These are phyloP conservation scores for Frankliniella intonsa DNA, from an alignment of 2,888 invertebrate species.

Conservation along the genomic window DNA sequence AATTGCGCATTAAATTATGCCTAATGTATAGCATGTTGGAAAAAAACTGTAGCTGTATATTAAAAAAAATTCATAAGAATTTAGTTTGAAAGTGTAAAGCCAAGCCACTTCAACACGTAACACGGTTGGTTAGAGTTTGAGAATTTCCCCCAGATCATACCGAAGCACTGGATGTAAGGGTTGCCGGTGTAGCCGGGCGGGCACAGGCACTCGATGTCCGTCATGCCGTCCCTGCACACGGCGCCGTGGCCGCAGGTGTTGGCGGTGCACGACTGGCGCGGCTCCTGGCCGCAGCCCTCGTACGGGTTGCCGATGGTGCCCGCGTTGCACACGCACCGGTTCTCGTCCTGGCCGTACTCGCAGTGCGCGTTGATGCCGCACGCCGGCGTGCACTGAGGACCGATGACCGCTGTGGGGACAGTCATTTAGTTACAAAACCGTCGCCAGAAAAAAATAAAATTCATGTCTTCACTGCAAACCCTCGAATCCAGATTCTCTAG, in stretches of 20 bases:
- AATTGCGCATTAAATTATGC: too few species aligned
- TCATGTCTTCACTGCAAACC: conserved; percentile 7
- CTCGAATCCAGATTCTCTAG: conserved; percentile 11
- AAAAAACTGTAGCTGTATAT: too few species aligned
- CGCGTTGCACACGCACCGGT: conserved; percentile 76
- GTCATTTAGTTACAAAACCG: background rate
- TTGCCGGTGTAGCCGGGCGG: conserved; percentile 80
- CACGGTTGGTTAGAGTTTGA: too few species aligned
- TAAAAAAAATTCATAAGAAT: too few species aligned
- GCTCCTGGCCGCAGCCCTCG: conserved; percentile 68
- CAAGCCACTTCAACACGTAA: background rate
- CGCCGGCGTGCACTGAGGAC: conserved; percentile 71
- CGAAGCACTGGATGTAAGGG: conserved; percentile 78
- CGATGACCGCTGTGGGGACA: conserved; percentile 61
- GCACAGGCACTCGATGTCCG: conserved; percentile 75
- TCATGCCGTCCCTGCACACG: conserved; percentile 69
- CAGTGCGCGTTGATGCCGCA: conserved; percentile 85
- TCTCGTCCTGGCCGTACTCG: conserved; percentile 63
- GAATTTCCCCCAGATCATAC: conserved; percentile 41
- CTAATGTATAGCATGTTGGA: too few species aligned
- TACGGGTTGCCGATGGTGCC: conserved; percentile 86
- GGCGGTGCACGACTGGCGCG: conserved; percentile 61
- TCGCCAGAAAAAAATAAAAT: too few species aligned
- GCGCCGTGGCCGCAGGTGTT: conserved; percentile 73
- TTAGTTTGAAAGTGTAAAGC: too few species aligned